These are phyloP conservation scores for Gambusia yucatana DNA, from an alignment of 2,797 vertebrate genomes.

Conservation along the genomic window DNA sequence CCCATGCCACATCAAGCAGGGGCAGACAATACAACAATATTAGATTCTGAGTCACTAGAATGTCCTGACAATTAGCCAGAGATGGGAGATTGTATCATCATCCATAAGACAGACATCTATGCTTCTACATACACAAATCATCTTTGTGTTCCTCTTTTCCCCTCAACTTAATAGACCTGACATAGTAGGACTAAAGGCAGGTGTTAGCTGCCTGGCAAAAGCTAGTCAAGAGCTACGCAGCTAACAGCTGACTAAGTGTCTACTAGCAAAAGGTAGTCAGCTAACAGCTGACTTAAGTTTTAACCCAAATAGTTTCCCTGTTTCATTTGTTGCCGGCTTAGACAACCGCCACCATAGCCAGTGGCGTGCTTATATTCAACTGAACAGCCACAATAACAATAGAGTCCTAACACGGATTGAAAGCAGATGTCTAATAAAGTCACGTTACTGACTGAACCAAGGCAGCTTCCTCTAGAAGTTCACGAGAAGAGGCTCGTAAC, in stretches of 20 bases:
- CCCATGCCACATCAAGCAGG: background rate
- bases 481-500: background rate
- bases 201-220: background rate
- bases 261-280: background rate
- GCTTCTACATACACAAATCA: background rate
- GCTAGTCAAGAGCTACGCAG: background rate
- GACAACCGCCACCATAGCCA: background rate
- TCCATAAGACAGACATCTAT: background rate
- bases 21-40: background rate
- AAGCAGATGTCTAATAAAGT: background rate
- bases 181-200: background rate
- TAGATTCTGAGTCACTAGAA: background rate
- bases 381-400: background rate
- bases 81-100: background rate
- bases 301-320: background rate
- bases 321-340: background rate
- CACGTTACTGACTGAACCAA: background rate
- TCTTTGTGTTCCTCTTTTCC: background rate
- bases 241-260: no score
- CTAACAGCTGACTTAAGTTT: background rate
- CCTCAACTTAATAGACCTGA: background rate
- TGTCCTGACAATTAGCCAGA: background rate
- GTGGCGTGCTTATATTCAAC: background rate
- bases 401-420: background rate
- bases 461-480: background rate